Conservation (phyloP, 2,113 vertebrate genomes). For the Pelodiscus sinensis region DNA sequence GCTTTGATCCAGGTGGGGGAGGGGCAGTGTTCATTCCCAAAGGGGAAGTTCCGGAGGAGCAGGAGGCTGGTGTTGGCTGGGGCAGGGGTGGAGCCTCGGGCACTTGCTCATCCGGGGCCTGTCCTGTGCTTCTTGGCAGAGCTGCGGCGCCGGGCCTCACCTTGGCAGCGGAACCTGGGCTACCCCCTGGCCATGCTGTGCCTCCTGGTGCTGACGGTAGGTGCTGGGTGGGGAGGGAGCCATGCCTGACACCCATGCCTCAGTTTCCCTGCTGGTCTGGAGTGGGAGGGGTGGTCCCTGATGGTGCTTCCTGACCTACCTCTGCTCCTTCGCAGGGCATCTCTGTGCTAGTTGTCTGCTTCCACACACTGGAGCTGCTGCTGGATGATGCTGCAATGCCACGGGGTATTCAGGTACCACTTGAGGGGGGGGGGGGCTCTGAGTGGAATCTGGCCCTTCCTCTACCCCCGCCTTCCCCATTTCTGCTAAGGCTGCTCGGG, state of each 20-base stretch:
- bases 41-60: no score
- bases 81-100: not conserved
- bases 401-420: constrained; percentile 89
- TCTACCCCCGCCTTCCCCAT: no score
- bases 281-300: not conserved
- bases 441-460: not conserved
- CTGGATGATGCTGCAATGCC: constrained; percentile 95
- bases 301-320: not conserved
- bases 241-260: not conserved
- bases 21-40: not conserved
- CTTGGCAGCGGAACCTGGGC: constrained; percentile 95
- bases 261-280: not conserved
- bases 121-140: constrained; percentile 74
- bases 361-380: constrained; percentile 94
- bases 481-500: no score
- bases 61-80: no score
- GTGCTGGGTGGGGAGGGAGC: not conserved
- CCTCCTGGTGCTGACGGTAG: constrained; percentile 90
- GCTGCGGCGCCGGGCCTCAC: constrained; percentile 87
- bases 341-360: constrained; percentile 92
- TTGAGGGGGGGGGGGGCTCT: no score
- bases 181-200: constrained; percentile 94
- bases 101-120: not conserved
- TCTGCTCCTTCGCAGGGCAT: constrained; percentile 83
- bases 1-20: not conserved